Percentiles rank a stretch among this genome's conserved stretches.
Evolutionary conservation across 1,140 invertebrate genomes (phyloP).

Genomic region (Melanaphis sacchari): DNA sequence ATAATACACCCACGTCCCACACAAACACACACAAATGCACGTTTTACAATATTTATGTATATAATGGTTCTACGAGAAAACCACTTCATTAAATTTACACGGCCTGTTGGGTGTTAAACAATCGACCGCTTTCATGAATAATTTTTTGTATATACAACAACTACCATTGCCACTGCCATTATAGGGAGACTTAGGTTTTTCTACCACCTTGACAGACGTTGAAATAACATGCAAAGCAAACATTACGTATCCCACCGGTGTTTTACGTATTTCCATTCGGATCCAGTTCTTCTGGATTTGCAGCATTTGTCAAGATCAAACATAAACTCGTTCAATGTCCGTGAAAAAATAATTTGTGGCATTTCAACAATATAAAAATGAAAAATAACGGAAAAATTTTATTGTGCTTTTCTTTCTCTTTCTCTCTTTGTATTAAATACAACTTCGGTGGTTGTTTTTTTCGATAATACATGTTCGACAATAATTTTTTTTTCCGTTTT

Average conservation of each 20-base stretch:
- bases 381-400: neutral
- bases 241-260: neutral
- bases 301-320: slow-evolving; percentile 8
- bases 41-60: neutral
- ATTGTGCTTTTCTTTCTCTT: neutral
- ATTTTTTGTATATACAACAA: neutral
- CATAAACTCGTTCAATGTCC: neutral
- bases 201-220: neutral
- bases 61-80: slow-evolving; percentile 15
- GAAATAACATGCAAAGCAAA: neutral
- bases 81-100: slow-evolving; percentile 54
- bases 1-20: neutral
- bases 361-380: neutral
- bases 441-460: neutral
- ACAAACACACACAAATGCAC: neutral
- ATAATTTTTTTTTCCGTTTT: neutral
- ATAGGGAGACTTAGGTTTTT: neutral
- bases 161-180: neutral
- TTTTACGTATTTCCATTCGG: neutral
- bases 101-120: slow-evolving; percentile 23
- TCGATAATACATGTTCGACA: neutral
- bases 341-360: neutral
- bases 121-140: neutral
- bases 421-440: neutral
- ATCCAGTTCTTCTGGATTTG: neutral